phyloP scores from a whole-genome alignment of 2,888 invertebrate genomes.

The Anthrax anthrax region DNA sequence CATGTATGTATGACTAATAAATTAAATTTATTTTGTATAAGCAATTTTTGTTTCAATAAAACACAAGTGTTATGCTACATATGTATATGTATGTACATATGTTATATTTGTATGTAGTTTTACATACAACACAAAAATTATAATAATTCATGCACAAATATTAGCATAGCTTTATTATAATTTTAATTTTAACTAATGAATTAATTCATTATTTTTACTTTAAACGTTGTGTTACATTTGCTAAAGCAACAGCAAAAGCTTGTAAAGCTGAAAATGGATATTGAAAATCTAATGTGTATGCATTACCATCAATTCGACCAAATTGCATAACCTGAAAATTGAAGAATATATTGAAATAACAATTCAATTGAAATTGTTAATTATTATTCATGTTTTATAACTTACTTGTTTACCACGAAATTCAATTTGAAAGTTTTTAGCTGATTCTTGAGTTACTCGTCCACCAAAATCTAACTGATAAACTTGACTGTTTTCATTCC shows the following conservation, averaged over 20 bases:
- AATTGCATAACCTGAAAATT: conserved; percentile 91
- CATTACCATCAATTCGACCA: conserved; percentile 95
- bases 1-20: no score
- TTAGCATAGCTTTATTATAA: no score
- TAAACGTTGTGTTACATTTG: conserved; percentile 35
- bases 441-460: conserved; percentile 96
- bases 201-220: conserved; percentile 21
- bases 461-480: conserved; percentile 99
- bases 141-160: no score
- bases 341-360: not conserved
- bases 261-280: conserved; percentile 97
- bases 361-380: not conserved
- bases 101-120: no score
- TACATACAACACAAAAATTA: no score
- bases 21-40: no score
- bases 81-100: no score
- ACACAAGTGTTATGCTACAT: no score
- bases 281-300: conserved; percentile 97
- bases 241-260: conserved; percentile 93
- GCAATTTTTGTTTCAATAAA: no score
- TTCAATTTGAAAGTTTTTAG: conserved; percentile 99
- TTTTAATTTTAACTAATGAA: not conserved
- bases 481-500: conserved; percentile 99
- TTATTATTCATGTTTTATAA: no score
- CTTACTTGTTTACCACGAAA: conserved; percentile 86